These are phyloP conservation scores for Zootermopsis nevadensis DNA, from an alignment of 2,888 invertebrate species.

Conservation along the genomic window DNA sequence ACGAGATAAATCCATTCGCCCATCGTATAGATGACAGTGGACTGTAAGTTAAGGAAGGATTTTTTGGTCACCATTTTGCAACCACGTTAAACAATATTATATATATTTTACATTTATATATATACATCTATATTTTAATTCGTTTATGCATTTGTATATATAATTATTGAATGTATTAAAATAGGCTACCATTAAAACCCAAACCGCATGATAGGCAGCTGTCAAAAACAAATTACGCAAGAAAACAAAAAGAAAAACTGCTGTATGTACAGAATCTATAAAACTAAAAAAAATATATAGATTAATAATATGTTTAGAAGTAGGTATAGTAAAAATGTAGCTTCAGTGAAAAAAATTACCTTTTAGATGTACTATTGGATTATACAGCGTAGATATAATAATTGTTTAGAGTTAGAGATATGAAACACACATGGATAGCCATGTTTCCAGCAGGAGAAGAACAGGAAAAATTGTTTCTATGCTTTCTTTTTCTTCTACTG, in stretches of 20 bases:
- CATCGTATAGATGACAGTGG: constrained; percentile 6
- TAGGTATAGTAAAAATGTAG: constrained; percentile 49
- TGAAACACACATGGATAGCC: constrained; percentile 32
- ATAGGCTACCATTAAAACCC: constrained; percentile 48
- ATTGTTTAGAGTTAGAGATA: constrained; percentile 48
- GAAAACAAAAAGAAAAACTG: constrained; percentile 30
- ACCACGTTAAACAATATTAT: constrained; percentile 50
- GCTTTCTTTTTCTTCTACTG: constrained; percentile 1
- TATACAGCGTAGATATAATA: constrained; percentile 43
- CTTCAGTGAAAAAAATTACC: constrained; percentile 49
- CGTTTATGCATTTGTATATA: constrained; percentile 64
- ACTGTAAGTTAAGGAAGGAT: constrained; percentile 16
- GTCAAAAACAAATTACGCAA: constrained; percentile 37
- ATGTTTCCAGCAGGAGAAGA: constrained; percentile 34
- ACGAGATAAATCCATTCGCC: not conserved
- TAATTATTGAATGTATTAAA: constrained; percentile 63
- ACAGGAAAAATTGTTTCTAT: not conserved
- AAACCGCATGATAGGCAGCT: constrained; percentile 34
- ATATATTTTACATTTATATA: constrained; percentile 53
- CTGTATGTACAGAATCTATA: constrained; percentile 49
- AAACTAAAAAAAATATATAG: constrained; percentile 33
- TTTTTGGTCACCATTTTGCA: constrained; percentile 45
- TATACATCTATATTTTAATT: constrained; percentile 56
- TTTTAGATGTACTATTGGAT: constrained; percentile 49
- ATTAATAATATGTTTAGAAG: constrained; percentile 45